Percentiles rank a stretch among this genome's conserved stretches.
phyloP scores from a whole-genome alignment of 2,113 vertebrate species.

The Cichladusa arquata region DNA sequence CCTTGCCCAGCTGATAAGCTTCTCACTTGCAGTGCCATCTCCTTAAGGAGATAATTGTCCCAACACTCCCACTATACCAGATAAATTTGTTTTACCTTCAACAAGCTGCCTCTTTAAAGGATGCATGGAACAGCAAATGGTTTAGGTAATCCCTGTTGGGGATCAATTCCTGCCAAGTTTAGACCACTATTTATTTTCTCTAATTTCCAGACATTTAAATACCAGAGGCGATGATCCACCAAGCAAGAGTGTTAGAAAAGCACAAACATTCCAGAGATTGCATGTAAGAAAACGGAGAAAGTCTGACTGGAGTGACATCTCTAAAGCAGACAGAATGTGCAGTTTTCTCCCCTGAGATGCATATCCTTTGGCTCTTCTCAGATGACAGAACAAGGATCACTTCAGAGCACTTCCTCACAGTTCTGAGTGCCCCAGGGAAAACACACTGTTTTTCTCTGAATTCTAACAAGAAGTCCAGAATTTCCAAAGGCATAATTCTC shows the following conservation, averaged over 20 bases:
- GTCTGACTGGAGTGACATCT: not conserved
- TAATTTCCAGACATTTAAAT: not conserved
- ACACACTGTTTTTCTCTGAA: not conserved
- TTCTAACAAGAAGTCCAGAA: not conserved
- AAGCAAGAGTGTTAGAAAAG: conserved; percentile 2
- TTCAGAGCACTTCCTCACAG: not conserved
- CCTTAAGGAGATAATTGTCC: not conserved
- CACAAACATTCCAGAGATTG: not conserved
- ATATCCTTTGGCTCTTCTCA: not conserved
- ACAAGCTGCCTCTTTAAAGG: not conserved
- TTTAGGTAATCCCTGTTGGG: not conserved
- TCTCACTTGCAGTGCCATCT: not conserved
- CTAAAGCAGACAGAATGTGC: not conserved
- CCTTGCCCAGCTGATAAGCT: not conserved
- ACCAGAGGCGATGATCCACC: not conserved
- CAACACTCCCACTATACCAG: not conserved
- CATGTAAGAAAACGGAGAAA: not conserved
- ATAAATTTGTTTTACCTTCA: not conserved
- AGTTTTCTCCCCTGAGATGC: not conserved
- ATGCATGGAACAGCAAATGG: not conserved
- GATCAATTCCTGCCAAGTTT: not conserved
- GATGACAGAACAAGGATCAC: not conserved
- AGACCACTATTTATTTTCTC: conserved; percentile 3
- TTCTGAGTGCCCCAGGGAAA: not conserved
- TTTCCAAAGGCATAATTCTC: not conserved